phyloP scores from a whole-genome alignment of 2,888 invertebrate genomes.

The Ennomos fuscantarius region DNA sequence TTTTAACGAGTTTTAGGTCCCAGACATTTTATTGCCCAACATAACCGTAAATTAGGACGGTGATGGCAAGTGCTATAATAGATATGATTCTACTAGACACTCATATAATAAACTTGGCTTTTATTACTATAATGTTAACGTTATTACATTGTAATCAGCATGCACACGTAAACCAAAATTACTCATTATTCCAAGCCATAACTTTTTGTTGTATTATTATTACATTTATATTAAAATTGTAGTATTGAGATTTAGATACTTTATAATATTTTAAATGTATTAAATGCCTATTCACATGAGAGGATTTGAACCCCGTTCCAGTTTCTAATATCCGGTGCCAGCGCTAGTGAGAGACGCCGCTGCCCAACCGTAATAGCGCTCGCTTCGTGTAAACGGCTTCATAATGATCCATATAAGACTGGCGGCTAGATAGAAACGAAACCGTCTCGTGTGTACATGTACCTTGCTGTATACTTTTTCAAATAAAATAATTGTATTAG shows the following conservation, averaged over 20 bases:
- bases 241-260: not conserved
- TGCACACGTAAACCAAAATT: conserved; percentile 14
- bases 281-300: no score
- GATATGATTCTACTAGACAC: conserved; percentile 34
- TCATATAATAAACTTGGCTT: conserved; percentile 32
- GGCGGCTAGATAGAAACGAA: not conserved
- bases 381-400: no score
- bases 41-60: conserved; percentile 48
- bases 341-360: no score
- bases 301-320: no score
- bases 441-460: not conserved
- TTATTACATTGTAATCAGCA: conserved; percentile 24
- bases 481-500: no score
- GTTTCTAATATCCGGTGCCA: no score
- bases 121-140: conserved; percentile 33
- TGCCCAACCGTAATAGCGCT: no score
- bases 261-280: no score
- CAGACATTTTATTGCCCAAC: conserved; percentile 46
- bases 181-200: conserved; percentile 5
- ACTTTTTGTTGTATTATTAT: not conserved
- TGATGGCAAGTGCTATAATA: conserved; percentile 25
- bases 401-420: no score
- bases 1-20: conserved; percentile 18
- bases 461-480: no score
- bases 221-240: not conserved